A percentile compares a stretch with the other conserved stretches of the same genome.
These are phyloP conservation scores for Alectura lathami DNA, from an alignment of 2,113 vertebrate species.

Conservation along the genomic window DNA sequence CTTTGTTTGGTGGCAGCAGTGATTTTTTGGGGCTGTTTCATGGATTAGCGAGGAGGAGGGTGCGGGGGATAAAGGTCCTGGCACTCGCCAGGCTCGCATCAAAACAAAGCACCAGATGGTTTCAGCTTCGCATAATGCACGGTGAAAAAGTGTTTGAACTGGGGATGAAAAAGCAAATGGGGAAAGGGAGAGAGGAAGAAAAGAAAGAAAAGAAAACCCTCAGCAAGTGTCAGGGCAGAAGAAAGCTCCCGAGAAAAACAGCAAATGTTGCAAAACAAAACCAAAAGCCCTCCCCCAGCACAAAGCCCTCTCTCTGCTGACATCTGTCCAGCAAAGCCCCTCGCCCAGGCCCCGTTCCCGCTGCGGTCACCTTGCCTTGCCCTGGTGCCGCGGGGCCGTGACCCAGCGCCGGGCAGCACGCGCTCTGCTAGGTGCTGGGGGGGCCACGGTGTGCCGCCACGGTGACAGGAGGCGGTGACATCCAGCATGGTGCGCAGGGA, in stretches of 20 bases:
- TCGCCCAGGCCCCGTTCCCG: neutral
- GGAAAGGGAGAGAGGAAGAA: neutral
- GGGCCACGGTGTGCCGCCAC: fast-evolving
- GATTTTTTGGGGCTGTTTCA: neutral
- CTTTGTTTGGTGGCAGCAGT: neutral
- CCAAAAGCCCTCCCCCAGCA: neutral
- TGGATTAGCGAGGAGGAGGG: neutral
- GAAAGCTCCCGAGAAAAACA: conserved; percentile 45
- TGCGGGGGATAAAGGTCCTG: conserved; percentile 32
- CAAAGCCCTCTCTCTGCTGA: neutral
- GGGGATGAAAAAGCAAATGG: neutral
- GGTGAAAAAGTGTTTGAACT: conserved; percentile 25
- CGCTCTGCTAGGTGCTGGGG: neutral
- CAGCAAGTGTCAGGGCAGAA: conserved; percentile 32
- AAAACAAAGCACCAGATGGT: conserved; percentile 62
- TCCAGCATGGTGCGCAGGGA: neutral
- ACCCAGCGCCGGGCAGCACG: fast-evolving
- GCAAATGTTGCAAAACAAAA: conserved; percentile 35
- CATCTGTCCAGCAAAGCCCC: conserved; percentile 55
- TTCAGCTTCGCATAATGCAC: neutral
- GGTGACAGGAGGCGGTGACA: neutral
- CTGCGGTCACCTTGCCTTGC: neutral
- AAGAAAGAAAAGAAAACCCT: neutral
- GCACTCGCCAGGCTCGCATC: conserved; percentile 7
- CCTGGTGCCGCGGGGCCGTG: fast-evolving